These are phyloP conservation scores for Butorides virescens DNA, from an alignment of 2,113 vertebrate genomes.

Conservation along the genomic window DNA sequence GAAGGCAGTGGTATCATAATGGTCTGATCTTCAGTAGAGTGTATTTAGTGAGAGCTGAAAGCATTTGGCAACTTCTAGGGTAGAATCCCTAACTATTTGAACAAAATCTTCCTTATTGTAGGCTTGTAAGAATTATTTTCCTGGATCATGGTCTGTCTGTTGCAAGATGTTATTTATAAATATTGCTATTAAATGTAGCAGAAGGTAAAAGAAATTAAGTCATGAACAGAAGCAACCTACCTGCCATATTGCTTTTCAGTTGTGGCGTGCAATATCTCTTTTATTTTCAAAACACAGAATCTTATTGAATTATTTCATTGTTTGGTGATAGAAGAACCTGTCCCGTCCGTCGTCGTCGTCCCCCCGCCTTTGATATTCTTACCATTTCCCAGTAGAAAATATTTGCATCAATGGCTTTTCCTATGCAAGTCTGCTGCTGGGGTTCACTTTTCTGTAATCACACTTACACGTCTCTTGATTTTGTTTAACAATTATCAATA, in stretches of 20 bases:
- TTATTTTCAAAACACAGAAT: background rate
- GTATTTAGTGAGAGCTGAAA: background rate
- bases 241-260: background rate
- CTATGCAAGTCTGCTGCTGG: background rate
- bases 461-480: background rate
- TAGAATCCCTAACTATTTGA: background rate
- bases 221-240: background rate
- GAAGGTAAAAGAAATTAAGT: background rate
- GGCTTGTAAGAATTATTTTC: background rate
- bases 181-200: background rate
- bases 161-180: background rate
- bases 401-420: background rate
- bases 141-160: background rate
- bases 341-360: no score
- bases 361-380: fast-evolving
- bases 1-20: background rate
- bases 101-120: background rate
- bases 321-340: background rate
- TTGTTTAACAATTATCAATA: background rate
- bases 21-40: background rate
- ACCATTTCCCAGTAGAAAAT: background rate
- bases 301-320: background rate
- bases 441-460: background rate
- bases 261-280: background rate
- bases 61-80: background rate